Evolutionary conservation across 2,797 vertebrate species (phyloP), one percentile per base, ranked within the genome.

Genomic region (Platalea minor): DNA sequence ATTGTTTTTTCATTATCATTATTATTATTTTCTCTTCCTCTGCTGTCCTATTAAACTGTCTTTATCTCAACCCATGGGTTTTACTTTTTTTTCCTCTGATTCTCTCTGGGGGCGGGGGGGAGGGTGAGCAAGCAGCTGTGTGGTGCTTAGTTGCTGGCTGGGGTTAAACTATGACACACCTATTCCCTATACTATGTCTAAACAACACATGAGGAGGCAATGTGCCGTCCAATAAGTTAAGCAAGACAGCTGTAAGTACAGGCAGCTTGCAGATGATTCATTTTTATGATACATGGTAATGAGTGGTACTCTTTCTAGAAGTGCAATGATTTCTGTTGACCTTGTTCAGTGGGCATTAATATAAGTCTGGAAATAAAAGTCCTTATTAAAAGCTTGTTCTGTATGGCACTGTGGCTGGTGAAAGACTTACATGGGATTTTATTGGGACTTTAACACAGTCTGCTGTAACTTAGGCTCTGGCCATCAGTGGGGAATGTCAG

Each of bases 181-280:
- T 94, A 89, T 95, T 96, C 79, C 76, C 81, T 50, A 37, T n/a
- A 45, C 87, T 67, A 64, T 23, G 0, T 82, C 89, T 90, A 95
- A 96, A 95, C 73, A 95, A 88, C 86, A 78, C 80, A 91, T 35
- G 89, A 94, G 69, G 70, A 87, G 91, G 59, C 85, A 87, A 72
- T 12, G 15, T 10, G 23, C 78, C 75, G 95, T 80, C 57, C 91
- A 93, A 39, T 35, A 94, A 97, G n/a, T 50, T 78, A 82, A 54
- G 76, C 53, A n/a, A 95, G 89, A 89, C 85, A 91, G 86, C 78
- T 88, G 88, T 59, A 69, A 93, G 70, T 63, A 60, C 79, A 93
- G 43, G 82, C 94, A 97, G 84, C 56, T 88, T 72, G 68, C 59
- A 80, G 72, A 91, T 89, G 76, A 96, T 91, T 96, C 81, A 96